These are phyloP conservation scores for Porites divaricata DNA, from an alignment of 92 coral and sea anemone species.

Conservation along the genomic window DNA sequence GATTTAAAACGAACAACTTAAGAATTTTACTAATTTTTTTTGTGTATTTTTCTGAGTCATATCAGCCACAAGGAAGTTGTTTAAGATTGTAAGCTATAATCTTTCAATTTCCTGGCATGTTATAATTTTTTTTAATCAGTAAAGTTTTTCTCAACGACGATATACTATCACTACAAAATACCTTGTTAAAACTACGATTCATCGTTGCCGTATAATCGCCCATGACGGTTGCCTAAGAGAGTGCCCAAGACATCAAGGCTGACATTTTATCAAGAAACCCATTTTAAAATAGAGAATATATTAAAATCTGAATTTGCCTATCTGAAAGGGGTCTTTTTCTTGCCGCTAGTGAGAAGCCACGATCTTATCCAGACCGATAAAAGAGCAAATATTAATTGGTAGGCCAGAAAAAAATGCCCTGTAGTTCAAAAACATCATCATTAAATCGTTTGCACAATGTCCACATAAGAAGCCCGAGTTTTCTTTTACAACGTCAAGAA, in stretches of 20 bases:
- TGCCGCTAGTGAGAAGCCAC: too few relatives aligned
- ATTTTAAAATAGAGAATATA: not conserved
- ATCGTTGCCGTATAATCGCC: not conserved
- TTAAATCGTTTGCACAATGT: too few relatives aligned
- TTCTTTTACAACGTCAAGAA: too few relatives aligned
- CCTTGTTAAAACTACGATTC: not conserved
- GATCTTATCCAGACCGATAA: too few relatives aligned
- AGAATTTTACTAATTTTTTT: not conserved
- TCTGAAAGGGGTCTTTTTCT: too few relatives aligned
- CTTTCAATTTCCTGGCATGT: not conserved
- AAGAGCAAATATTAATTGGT: too few relatives aligned
- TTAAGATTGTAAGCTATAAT: not conserved
- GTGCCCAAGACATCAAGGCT: not conserved
- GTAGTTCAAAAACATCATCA: too few relatives aligned
- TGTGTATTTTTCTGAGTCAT: not conserved
- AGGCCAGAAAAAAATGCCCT: too few relatives aligned
- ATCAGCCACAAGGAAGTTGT: not conserved
- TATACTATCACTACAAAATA: not conserved
- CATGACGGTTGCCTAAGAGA: not conserved
- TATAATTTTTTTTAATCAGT: not conserved
- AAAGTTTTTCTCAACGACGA: not conserved
- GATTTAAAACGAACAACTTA: not conserved
- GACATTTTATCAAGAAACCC: not conserved
- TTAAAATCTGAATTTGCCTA: not conserved
- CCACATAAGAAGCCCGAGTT: too few relatives aligned